phyloP scores from a whole-genome alignment of 2,888 invertebrate genomes.

The Philonicus albiceps region DNA sequence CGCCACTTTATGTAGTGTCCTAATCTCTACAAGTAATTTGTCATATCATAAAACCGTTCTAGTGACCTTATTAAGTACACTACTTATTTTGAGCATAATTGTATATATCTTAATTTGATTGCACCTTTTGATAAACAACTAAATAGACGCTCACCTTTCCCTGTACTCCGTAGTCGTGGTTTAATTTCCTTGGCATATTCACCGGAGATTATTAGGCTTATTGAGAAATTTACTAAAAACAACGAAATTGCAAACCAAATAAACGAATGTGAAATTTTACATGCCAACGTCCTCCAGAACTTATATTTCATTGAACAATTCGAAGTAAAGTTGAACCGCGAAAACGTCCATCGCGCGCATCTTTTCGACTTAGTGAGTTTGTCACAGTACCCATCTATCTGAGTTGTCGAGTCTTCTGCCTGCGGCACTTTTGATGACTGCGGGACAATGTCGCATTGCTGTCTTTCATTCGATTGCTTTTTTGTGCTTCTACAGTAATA shows the following conservation, averaged over 20 bases:
- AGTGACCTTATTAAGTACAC: too few species aligned
- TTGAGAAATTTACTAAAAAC: slow-evolving; percentile 41
- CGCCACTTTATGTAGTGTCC: too few species aligned
- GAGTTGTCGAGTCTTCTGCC: neutral
- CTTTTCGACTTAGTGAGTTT: neutral
- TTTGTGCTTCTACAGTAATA: neutral
- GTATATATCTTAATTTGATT: too few species aligned
- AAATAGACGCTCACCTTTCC: slow-evolving; percentile 32
- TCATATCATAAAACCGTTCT: too few species aligned
- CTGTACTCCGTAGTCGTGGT: slow-evolving; percentile 13
- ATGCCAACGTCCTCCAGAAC: slow-evolving; percentile 28
- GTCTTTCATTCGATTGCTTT: neutral
- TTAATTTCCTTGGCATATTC: slow-evolving; percentile 34
- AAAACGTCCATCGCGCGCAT: neutral
- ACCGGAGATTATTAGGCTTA: slow-evolving; percentile 33
- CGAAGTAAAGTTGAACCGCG: neutral
- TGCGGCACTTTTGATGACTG: neutral
- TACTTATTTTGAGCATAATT: too few species aligned
- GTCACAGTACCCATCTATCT: neutral
- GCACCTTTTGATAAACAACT: neutral
- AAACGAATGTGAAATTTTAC: slow-evolving; percentile 15
- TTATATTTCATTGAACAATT: slow-evolving; percentile 21
- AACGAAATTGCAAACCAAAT: slow-evolving; percentile 32
- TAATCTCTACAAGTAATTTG: too few species aligned
- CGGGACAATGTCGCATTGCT: neutral